phyloP scores from a whole-genome alignment of 2,797 vertebrate genomes.

The Artibeus lituratus region DNA sequence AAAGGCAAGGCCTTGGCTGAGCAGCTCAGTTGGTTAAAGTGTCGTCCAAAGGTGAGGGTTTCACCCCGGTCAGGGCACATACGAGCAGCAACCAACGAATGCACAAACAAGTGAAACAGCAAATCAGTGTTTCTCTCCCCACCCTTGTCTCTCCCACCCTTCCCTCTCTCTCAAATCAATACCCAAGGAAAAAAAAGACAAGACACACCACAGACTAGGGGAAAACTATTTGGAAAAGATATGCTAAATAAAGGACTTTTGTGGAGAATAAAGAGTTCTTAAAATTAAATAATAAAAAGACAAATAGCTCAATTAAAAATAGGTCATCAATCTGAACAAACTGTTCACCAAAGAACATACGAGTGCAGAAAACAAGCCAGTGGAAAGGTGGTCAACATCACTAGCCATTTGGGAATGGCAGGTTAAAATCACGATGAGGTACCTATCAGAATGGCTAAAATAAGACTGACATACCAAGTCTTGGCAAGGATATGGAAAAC shows the following conservation, averaged over 20 bases:
- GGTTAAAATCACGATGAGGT: slow-evolving; percentile 9
- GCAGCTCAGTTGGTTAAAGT: background rate
- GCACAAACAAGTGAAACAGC: background rate
- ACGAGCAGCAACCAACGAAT: background rate
- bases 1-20: background rate
- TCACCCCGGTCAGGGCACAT: background rate
- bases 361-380: background rate
- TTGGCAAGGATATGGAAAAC: background rate
- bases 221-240: slow-evolving; percentile 26
- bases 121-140: background rate
- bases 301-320: background rate
- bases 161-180: background rate
- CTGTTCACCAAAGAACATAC: background rate
- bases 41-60: background rate
- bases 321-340: background rate
- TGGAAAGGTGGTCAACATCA: background rate
- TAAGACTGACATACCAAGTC: background rate
- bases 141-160: background rate
- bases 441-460: background rate
- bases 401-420: background rate
- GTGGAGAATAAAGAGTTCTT: background rate
- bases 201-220: background rate
- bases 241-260: background rate
- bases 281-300: slow-evolving; percentile 31
- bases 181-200: background rate